Conservation (phyloP, 2,888 invertebrate species). For the Andrena bucephala region DNA sequence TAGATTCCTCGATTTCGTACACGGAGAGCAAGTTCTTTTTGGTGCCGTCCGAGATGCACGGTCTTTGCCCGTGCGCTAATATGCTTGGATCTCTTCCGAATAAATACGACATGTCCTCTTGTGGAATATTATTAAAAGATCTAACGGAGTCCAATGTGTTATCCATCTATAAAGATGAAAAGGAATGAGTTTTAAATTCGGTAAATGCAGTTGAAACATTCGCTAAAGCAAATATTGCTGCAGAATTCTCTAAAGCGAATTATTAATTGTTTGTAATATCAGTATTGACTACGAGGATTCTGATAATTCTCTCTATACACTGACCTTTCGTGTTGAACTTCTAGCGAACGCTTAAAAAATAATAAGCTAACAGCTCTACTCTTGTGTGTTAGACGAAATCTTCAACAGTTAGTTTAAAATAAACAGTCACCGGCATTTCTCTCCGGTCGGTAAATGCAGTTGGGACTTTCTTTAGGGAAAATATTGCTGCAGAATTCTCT, state of each 20-base stretch:
- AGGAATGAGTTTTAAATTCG: not conserved
- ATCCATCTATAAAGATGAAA: conserved; percentile 69
- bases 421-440: conserved; percentile 7
- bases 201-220: no score
- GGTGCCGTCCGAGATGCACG: conserved; percentile 56
- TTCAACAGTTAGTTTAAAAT: conserved; percentile 19
- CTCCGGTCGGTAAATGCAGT: not conserved
- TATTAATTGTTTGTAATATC: not conserved
- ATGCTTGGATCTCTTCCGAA: conserved; percentile 82
- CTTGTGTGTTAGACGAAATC: not conserved
- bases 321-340: conserved; percentile 1
- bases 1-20: conserved; percentile 73
- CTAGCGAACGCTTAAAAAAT: not conserved
- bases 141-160: conserved; percentile 73
- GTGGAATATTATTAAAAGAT: conserved; percentile 34
- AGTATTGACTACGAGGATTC: not conserved
- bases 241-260: not conserved
- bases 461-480: no score
- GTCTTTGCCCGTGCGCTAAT: conserved; percentile 78
- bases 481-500: no score
- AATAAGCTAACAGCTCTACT: conserved; percentile 7
- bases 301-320: not conserved
- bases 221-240: no score
- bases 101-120: conserved; percentile 78
- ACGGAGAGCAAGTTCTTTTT: conserved; percentile 78